Evolutionary conservation across 1,140 invertebrate species (phyloP).

Genomic region (Listronotus oregonensis): DNA sequence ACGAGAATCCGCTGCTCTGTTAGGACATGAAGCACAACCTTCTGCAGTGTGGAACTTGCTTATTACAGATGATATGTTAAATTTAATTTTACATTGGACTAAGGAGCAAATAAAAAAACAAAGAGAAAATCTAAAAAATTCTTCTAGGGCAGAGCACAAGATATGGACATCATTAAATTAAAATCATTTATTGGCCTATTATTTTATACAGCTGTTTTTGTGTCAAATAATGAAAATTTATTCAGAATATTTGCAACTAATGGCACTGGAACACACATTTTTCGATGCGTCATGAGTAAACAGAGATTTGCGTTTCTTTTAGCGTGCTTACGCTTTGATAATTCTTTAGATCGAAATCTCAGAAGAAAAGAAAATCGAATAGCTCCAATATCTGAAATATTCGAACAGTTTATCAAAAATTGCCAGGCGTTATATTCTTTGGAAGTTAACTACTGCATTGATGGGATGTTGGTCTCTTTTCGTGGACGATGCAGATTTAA

Average conservation of each 20-base stretch:
- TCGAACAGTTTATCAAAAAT: slow-evolving; percentile 24
- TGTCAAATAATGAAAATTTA: slow-evolving; percentile 17
- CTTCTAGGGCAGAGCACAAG: too few relatives aligned
- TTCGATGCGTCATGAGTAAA: slow-evolving; percentile 9
- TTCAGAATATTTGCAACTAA: slow-evolving; percentile 20
- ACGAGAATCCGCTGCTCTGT: too few relatives aligned
- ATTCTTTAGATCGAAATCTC: not conserved
- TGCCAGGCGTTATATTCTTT: slow-evolving; percentile 9
- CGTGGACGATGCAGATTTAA: too few relatives aligned
- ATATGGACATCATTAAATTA: too few relatives aligned
- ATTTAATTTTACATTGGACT: too few relatives aligned
- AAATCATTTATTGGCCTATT: too few relatives aligned
- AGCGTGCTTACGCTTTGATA: slow-evolving; percentile 23
- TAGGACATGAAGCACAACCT: too few relatives aligned
- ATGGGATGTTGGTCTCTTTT: too few relatives aligned
- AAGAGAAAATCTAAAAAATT: too few relatives aligned
- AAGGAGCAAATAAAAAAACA: too few relatives aligned
- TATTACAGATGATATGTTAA: too few relatives aligned
- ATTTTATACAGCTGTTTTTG: slow-evolving; percentile 9
- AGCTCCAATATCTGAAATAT: slow-evolving; percentile 18
- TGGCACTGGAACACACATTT: slow-evolving; percentile 21
- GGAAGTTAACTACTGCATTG: slow-evolving; percentile 3
- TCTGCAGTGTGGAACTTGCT: too few relatives aligned
- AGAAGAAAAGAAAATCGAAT: slow-evolving; percentile 14
- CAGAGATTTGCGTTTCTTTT: slow-evolving; percentile 22